Conservation (phyloP, 2,113 vertebrate genomes). For the Sphyrna mokarran region DNA sequence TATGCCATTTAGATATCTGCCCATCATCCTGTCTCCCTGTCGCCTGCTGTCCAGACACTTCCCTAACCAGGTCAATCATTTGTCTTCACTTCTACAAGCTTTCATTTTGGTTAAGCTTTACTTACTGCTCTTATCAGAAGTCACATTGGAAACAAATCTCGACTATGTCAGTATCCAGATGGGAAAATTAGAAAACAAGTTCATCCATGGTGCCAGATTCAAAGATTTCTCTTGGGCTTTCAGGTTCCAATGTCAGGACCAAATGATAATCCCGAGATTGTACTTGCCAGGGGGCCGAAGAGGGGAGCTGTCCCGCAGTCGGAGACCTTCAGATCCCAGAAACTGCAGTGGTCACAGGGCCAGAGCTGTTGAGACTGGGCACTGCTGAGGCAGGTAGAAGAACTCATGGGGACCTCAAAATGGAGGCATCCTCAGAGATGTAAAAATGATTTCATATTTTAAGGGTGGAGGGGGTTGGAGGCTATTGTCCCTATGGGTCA, state of each 20-base stretch:
- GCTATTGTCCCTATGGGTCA: neutral
- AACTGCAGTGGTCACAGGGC: too few species aligned
- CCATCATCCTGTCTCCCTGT: neutral
- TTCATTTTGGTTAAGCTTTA: neutral
- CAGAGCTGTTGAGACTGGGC: neutral
- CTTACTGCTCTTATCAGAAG: neutral
- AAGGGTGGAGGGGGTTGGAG: neutral
- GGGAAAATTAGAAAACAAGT: neutral
- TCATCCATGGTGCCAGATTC: neutral
- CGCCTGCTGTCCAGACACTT: neutral
- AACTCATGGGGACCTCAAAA: neutral
- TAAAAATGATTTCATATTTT: neutral
- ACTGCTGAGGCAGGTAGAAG: neutral
- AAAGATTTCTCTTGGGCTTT: neutral
- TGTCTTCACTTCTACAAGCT: neutral
- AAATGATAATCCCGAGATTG: too few species aligned
- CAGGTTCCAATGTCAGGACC: too few species aligned
- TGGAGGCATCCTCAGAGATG: neutral
- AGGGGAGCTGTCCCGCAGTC: too few species aligned
- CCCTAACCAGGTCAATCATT: neutral
- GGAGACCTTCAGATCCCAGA: neutral
- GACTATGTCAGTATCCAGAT: neutral
- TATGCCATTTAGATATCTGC: neutral
- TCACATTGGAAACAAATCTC: neutral
- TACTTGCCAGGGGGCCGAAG: too few species aligned